Conservation (phyloP, 1,140 invertebrate species). For the Callitettix versicolor region DNA sequence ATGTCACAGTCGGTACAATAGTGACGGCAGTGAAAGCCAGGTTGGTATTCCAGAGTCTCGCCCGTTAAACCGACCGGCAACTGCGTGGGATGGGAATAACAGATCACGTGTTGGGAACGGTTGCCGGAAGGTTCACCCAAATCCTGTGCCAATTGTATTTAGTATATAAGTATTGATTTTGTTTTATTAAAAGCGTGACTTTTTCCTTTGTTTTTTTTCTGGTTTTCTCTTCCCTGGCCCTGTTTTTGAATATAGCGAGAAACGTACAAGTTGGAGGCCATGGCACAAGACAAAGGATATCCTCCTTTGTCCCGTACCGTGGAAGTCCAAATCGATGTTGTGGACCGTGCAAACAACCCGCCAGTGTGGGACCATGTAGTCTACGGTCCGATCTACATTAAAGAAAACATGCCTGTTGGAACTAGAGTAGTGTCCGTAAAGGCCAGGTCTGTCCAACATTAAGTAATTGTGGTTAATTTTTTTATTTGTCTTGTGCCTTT, state of each 20-base stretch:
- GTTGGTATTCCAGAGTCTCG: constrained; percentile 63
- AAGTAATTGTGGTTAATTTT: constrained; percentile 9
- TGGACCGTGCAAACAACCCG: constrained; percentile 93
- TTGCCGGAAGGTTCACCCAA: background rate
- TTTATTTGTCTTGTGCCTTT: constrained; percentile 18
- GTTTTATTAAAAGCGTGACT: constrained; percentile 37
- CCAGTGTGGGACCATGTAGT: constrained; percentile 91
- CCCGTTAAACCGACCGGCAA: constrained; percentile 25
- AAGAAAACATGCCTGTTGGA: constrained; percentile 92
- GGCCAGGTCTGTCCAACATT: constrained; percentile 75
- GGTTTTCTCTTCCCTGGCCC: constrained; percentile 33
- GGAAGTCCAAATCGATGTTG: constrained; percentile 94
- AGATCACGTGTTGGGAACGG: too few species aligned
- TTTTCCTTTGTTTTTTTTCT: constrained; percentile 43
- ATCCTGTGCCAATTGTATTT: background rate
- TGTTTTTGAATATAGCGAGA: constrained; percentile 59
- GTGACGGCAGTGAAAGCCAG: constrained; percentile 93
- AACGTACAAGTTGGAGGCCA: constrained; percentile 92
- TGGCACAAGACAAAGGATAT: constrained; percentile 91
- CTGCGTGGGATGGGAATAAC: background rate
- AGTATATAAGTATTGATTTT: constrained; percentile 7
- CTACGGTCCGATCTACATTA: constrained; percentile 92
- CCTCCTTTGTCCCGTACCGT: constrained; percentile 86
- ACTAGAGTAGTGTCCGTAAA: constrained; percentile 93
- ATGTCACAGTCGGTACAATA: constrained; percentile 93